Base-by-base conservation (phyloP, 1,140 invertebrate genomes). In the Drosophila nikananu region DNA sequence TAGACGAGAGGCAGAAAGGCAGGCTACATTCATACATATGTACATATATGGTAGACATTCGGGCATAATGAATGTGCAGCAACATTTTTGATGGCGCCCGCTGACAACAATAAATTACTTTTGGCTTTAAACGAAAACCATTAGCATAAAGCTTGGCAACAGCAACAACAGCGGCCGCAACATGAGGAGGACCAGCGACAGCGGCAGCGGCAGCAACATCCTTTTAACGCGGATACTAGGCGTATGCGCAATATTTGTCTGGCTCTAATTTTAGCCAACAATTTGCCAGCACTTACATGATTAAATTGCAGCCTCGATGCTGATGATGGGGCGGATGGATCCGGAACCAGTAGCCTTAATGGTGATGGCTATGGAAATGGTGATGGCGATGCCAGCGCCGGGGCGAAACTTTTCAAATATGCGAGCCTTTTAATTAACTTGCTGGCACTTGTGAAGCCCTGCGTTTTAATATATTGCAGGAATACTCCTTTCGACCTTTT, bases 31-130 rank as follows among this genome's bases (percentile, higher is more conserved):
- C 21, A 13, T n/a, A 49, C 15, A 17, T 30, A 51, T n/a, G 7
- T 30, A 44, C 19, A 52, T 30, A 72, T 30, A 27, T 51, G 13
- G 15, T n/a, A 58, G 39, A 77, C 63, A 77, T 83, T 81, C 67
- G 74, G 78, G 60, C 86, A 82, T 90, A 90, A 90, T 90, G 86
- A 89, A 90, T 90, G 86, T 90, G 86, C 86, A 91, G 86, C 86
- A 90, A 84, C 81, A 90, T 90, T 90, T 90, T 90, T 90, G 86
- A 90, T 90, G 86, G 81, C 87, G 81, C 86, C 78, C 81, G 82
- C 86, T 90, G 81, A 90, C 86, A 90, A 90, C 86, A 90, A 90
- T 90, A 90, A 90, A 90, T 90, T 90, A 90, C 86, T 90, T 90
- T 90, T 90, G 86, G 86, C 86, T 90, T 90, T 90, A 90, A 90